Percentiles rank a stretch among this genome's conserved stretches.
phyloP scores from a whole-genome alignment of 2,113 vertebrate genomes.

The Speoplatyrhinus poulsoni region DNA sequence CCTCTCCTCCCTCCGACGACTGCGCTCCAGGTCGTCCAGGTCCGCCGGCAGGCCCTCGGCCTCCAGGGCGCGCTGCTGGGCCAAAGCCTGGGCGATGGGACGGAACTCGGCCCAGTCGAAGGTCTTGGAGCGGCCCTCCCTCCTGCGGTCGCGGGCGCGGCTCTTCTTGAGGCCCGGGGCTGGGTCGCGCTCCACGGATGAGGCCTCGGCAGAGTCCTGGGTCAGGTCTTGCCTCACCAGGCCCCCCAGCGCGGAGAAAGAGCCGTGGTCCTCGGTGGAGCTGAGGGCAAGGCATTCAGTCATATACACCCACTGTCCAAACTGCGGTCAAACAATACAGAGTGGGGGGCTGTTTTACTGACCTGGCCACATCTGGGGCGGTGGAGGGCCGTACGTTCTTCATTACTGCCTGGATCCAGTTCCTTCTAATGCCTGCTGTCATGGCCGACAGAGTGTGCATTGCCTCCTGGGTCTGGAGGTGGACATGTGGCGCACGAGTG shows the following conservation, averaged over 20 bases:
- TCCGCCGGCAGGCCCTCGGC: conserved; percentile 66
- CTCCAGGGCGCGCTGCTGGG: conserved; percentile 77
- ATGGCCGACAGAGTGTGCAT: conserved; percentile 81
- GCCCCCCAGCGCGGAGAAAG: conserved; percentile 69
- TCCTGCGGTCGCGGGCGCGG: conserved; percentile 72
- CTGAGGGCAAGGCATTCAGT: conserved; percentile 39
- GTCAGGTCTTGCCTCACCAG: conserved; percentile 72
- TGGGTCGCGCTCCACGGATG: conserved; percentile 70
- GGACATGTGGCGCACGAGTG: not conserved
- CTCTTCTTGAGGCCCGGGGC: conserved; percentile 63
- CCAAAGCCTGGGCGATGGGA: conserved; percentile 80
- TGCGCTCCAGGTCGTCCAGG: conserved; percentile 66
- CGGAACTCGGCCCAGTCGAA: conserved; percentile 84
- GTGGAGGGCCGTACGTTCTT: conserved; percentile 81
- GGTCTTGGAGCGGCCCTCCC: conserved; percentile 80
- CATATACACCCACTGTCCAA: not conserved
- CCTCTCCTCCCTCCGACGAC: conserved; percentile 73
- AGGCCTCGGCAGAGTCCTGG: conserved; percentile 76
- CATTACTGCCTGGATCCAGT: conserved; percentile 84
- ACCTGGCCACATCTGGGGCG: conserved; percentile 82
- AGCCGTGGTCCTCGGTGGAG: conserved; percentile 70
- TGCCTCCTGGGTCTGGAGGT: conserved; percentile 75
- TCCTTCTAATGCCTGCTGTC: conserved; percentile 82
- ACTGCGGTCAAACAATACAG: not conserved
- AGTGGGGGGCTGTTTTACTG: conserved; percentile 5